These are phyloP conservation scores for Diabrotica balteata DNA, from an alignment of 2,888 invertebrate species.

Conservation along the genomic window DNA sequence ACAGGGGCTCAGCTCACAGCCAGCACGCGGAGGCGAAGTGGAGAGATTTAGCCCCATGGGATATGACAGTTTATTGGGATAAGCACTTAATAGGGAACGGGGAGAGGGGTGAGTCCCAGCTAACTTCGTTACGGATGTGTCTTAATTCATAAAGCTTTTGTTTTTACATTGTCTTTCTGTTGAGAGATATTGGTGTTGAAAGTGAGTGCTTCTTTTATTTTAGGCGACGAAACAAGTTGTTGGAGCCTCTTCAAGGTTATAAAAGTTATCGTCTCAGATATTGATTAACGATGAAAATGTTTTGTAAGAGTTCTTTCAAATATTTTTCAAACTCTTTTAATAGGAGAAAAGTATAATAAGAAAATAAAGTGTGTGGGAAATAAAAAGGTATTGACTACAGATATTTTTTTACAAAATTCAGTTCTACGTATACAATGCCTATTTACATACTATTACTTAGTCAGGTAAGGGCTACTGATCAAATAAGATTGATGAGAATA, in stretches of 20 bases:
- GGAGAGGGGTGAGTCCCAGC: slow-evolving; percentile 38
- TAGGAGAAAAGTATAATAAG: too few relatives aligned
- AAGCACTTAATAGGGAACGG: slow-evolving; percentile 57
- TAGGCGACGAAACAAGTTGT: slow-evolving; percentile 33
- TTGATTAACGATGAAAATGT: too few relatives aligned
- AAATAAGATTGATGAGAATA: too few relatives aligned
- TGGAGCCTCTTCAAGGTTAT: slow-evolving; percentile 3
- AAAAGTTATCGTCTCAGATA: not conserved
- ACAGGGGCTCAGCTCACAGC: slow-evolving; percentile 51
- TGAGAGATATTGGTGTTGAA: slow-evolving; percentile 52
- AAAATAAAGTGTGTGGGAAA: too few relatives aligned
- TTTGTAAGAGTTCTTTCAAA: too few relatives aligned
- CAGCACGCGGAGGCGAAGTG: slow-evolving; percentile 41
- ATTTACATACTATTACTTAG: too few relatives aligned
- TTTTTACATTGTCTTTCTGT: slow-evolving; percentile 52
- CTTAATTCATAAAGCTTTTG: slow-evolving; percentile 58
- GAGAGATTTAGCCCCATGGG: slow-evolving; percentile 52
- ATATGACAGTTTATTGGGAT: slow-evolving; percentile 60
- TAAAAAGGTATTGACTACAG: too few relatives aligned
- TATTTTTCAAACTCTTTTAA: too few relatives aligned
- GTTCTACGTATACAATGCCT: too few relatives aligned
- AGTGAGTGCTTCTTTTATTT: slow-evolving; percentile 52
- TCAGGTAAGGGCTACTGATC: too few relatives aligned
- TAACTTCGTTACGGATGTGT: slow-evolving; percentile 57
- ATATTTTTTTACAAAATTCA: too few relatives aligned